These are phyloP conservation scores for Piezodorus guildinii DNA, from an alignment of 1,140 invertebrate species.

Conservation along the genomic window DNA sequence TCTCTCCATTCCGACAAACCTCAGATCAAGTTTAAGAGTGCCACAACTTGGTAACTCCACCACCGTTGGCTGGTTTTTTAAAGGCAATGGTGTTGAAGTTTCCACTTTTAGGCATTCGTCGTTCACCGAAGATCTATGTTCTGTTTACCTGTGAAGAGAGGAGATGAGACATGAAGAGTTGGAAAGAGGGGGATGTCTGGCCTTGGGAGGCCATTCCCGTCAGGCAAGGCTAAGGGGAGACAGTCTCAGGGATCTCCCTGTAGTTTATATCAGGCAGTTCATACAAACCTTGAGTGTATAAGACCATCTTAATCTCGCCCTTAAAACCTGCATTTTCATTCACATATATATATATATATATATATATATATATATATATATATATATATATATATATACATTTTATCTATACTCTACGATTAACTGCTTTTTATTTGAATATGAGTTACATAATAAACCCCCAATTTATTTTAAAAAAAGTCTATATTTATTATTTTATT, in stretches of 20 bases:
- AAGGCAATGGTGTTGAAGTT: slow-evolving; percentile 27
- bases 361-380: too few species aligned
- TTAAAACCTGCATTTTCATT: too few species aligned
- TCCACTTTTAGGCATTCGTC: slow-evolving; percentile 18
- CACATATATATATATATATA: too few species aligned
- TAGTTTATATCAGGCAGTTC: too few species aligned
- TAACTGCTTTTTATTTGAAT: too few species aligned
- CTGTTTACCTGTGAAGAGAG: not conserved
- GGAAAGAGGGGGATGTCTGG: slow-evolving; percentile 13
- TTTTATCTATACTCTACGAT: too few species aligned
- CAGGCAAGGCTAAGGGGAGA: slow-evolving; percentile 12
- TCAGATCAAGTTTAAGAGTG: slow-evolving; percentile 4
- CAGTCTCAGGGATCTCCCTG: not conserved
- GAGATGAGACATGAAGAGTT: not conserved
- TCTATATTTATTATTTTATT: too few species aligned
- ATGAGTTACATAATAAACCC: too few species aligned
- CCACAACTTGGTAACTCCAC: slow-evolving; percentile 28
- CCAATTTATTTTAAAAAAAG: too few species aligned
- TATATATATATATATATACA: too few species aligned
- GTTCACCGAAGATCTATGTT: not conserved
- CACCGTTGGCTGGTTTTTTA: slow-evolving; percentile 25
- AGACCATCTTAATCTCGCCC: too few species aligned
- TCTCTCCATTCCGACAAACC: not conserved
- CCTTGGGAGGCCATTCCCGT: slow-evolving; percentile 21
- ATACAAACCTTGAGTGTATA: too few species aligned